Percentiles rank a stretch among this genome's conserved stretches.
Conservation (phyloP, 2,797 vertebrate genomes). For the Lacerta agilis region DNA sequence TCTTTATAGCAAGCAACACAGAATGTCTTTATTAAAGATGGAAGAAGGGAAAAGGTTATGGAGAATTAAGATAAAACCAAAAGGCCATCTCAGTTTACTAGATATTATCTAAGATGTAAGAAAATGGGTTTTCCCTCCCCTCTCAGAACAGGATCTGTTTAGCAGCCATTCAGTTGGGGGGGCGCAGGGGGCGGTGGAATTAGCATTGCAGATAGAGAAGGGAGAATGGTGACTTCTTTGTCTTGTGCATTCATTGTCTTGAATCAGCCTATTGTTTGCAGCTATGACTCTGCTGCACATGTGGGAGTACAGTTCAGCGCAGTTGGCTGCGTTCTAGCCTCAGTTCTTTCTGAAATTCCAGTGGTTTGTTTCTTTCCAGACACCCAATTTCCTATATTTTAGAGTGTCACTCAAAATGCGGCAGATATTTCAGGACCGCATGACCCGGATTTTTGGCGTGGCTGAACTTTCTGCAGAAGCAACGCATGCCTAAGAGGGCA, state of each 20-base stretch:
- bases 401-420: slow-evolving; percentile 52
- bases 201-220: slow-evolving; percentile 85
- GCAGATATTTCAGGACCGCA: slow-evolving; percentile 49
- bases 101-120: slow-evolving; percentile 45
- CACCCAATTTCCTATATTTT: slow-evolving; percentile 80
- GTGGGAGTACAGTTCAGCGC: slow-evolving; percentile 79
- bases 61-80: slow-evolving; percentile 56
- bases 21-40: slow-evolving; percentile 16
- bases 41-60: slow-evolving; percentile 50
- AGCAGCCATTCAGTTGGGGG: slow-evolving; percentile 60
- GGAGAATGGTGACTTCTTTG: slow-evolving; percentile 79
- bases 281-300: slow-evolving; percentile 59
- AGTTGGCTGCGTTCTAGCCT: slow-evolving; percentile 67
- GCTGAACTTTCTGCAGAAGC: slow-evolving; percentile 43
- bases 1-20: neutral
- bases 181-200: slow-evolving; percentile 67
- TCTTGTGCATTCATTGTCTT: slow-evolving; percentile 81
- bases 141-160: slow-evolving; percentile 55
- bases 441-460: slow-evolving; percentile 46
- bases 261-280: slow-evolving; percentile 77
- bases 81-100: slow-evolving; percentile 56
- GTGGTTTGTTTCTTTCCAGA: slow-evolving; percentile 79
- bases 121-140: slow-evolving; percentile 37
- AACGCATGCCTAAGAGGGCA: neutral
- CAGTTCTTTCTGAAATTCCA: slow-evolving; percentile 76